Evolutionary conservation across 2,797 vertebrate species (phyloP).

Genomic region (Erithacus rubecula): DNA sequence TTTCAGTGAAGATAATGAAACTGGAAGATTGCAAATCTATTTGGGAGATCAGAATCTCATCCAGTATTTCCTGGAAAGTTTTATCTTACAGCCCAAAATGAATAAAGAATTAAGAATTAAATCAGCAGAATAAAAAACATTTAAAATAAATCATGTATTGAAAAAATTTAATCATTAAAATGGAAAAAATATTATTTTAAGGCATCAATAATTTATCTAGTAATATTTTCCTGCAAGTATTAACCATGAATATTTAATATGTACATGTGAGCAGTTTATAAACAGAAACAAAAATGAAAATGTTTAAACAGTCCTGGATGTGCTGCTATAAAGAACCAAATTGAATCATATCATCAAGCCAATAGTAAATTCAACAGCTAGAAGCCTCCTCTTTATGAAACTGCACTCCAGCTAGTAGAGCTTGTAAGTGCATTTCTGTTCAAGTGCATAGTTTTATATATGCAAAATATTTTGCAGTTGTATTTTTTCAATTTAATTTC

Average conservation of each 20-base stretch:
- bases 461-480: background rate
- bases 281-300: constrained; percentile 43
- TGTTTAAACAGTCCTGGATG: background rate
- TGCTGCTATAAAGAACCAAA: background rate
- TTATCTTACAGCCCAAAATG: background rate
- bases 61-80: background rate
- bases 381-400: background rate
- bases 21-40: background rate
- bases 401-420: background rate
- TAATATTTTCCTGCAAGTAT: constrained; percentile 24
- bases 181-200: background rate
- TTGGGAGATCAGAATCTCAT: background rate
- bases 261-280: background rate
- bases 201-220: constrained; percentile 13
- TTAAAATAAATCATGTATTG: background rate
- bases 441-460: background rate
- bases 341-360: background rate
- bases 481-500: background rate
- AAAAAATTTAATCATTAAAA: background rate
- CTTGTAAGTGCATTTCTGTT: background rate
- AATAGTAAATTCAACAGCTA: background rate
- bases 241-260: constrained; percentile 30
- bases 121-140: background rate
- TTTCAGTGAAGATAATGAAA: background rate
- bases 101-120: constrained; percentile 23